Evolutionary conservation across 2,888 invertebrate species (phyloP).

Genomic region (Chironomus tentans): DNA sequence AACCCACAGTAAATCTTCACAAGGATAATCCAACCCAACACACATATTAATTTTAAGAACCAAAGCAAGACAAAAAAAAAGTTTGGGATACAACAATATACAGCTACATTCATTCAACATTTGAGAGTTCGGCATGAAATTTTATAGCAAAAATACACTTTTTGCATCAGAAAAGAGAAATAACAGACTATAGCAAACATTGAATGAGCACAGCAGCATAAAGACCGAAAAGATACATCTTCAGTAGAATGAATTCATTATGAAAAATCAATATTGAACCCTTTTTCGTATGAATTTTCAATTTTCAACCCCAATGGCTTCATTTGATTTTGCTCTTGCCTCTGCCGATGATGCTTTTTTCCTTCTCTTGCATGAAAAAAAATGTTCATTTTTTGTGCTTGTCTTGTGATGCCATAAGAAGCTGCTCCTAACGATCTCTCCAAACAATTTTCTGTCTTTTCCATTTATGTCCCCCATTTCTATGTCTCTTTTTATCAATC

Average conservation of each 20-base stretch:
- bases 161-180: background rate
- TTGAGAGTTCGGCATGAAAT: background rate
- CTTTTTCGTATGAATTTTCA: slow-evolving; percentile 21
- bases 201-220: background rate
- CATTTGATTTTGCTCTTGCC: slow-evolving; percentile 15
- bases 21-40: no score
- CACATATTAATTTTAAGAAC: no score
- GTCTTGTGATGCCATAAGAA: background rate
- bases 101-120: background rate
- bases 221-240: slow-evolving; percentile 11
- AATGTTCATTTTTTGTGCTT: background rate
- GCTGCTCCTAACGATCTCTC: background rate
- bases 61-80: background rate
- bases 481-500: background rate
- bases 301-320: slow-evolving; percentile 27
- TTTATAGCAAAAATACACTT: background rate
- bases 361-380: background rate
- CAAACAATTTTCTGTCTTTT: background rate
- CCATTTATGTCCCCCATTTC: background rate
- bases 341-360: background rate
- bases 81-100: background rate
- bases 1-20: no score
- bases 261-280: slow-evolving; percentile 27
- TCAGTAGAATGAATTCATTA: slow-evolving; percentile 26
- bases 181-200: no score